Conservation (phyloP, 2,888 invertebrate species). For the Tetragonula carbonaria region DNA sequence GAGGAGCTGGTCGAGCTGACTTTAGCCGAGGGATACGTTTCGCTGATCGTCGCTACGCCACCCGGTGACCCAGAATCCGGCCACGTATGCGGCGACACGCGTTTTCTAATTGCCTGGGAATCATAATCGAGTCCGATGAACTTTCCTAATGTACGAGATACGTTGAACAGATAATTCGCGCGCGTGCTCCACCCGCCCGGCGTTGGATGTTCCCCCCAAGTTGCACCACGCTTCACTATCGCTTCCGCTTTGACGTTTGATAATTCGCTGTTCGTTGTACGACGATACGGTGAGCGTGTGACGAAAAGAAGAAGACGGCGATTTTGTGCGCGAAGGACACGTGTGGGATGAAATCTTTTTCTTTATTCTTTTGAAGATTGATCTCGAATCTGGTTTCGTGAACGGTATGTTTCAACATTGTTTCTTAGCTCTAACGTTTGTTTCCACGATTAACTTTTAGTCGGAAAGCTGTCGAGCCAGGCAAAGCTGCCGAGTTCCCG, state of each 20-base stretch:
- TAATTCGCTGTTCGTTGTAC: neutral
- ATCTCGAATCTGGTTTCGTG: too few species aligned
- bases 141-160: neutral
- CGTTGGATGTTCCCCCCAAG: neutral
- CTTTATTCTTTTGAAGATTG: too few species aligned
- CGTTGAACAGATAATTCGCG: constrained; percentile 1
- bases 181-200: constrained; percentile 28
- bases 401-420: too few species aligned
- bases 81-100: constrained; percentile 16
- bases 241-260: constrained; percentile 14
- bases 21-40: constrained; percentile 33
- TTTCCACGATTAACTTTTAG: too few species aligned
- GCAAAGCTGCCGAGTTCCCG: neutral
- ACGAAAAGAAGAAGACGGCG: too few species aligned
- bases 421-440: too few species aligned
- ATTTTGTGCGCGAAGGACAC: too few species aligned
- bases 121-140: constrained; percentile 20
- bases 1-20: constrained; percentile 51
- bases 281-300: too few species aligned
- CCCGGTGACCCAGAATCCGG: neutral
- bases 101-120: constrained; percentile 39
- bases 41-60: constrained; percentile 40
- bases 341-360: too few species aligned
- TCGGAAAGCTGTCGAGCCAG: too few species aligned
- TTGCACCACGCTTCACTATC: neutral